phyloP scores from a whole-genome alignment of 2,888 invertebrate genomes.

The Halictus quadricinctus region DNA sequence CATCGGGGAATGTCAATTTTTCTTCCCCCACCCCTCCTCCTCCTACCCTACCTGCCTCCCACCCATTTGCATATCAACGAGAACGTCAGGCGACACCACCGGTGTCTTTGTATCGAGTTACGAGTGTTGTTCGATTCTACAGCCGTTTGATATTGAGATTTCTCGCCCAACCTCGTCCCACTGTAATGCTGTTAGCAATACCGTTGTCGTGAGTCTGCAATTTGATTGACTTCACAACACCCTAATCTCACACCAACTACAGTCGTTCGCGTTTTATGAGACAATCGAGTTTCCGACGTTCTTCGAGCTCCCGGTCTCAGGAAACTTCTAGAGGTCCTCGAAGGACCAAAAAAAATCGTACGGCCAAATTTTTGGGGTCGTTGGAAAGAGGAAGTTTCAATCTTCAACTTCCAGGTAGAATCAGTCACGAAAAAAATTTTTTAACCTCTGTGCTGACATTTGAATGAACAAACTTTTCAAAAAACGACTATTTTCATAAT shows the following conservation, averaged over 20 bases:
- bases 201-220: not conserved
- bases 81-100: not conserved
- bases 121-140: not conserved
- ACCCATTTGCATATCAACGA: constrained; percentile 35
- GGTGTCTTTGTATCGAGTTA: constrained; percentile 2
- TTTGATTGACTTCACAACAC: not conserved
- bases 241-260: not conserved
- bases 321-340: not conserved
- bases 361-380: too few species aligned
- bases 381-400: too few species aligned
- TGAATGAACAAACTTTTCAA: too few species aligned
- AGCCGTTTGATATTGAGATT: not conserved
- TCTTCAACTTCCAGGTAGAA: too few species aligned
- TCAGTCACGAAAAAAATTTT: too few species aligned
- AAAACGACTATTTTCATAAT: too few species aligned
- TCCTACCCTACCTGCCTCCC: not conserved
- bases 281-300: not conserved
- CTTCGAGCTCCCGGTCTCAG: not conserved
- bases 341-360: too few species aligned
- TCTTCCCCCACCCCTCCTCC: not conserved
- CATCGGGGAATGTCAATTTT: constrained; percentile 37
- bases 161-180: not conserved
- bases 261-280: not conserved
- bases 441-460: too few species aligned
- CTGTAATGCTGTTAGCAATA: not conserved